Evolutionary conservation across 2,888 invertebrate genomes (phyloP), one percentile per base, ranked within the genome.

Genomic region (Endomychus coccineus): DNA sequence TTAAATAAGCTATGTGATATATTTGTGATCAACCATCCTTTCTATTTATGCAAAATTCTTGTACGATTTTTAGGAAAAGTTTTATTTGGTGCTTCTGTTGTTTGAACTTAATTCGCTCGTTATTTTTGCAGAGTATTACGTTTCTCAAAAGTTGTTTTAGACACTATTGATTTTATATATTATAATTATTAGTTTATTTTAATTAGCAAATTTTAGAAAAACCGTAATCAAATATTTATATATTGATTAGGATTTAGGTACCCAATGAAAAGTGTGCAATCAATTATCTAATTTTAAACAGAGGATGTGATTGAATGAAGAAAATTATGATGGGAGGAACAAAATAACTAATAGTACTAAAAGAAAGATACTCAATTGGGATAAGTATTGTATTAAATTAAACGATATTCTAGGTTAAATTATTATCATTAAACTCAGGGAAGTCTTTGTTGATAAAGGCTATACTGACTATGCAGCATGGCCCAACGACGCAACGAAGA

Each of bases 21-120:
- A 33, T 39, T 30, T 28, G 45, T 45, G 45, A 44, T n/a, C n/a
- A n/a, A n/a, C 44, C 41, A 45, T 45, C 42, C 30, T 39, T 36
- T n/a, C n/a, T n/a, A n/a, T n/a, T n/a, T n/a, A n/a, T n/a, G n/a
- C n/a, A n/a, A n/a, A n/a, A n/a, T n/a, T 42, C 35, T 42, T 25
- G 33, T 37, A 21, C 25, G 27, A 35, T 32, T 33, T 36, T 37
- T 35, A 34, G 34, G 24, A 32, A 37, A 27, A 30, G 27, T 27
- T 42, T 27, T 21, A 35, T 34, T 32, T 39, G 25, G 29, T 31
- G 35, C 37, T 15, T 34, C 40, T 40, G 44, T 40, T 44, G 44
- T 40, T 44, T 16, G 22, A 24, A 29, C 9, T 21, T 31, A 37
- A 37, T 25, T 36, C 25, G 25, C 30, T n/a, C n/a, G n/a, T n/a